phyloP scores from a whole-genome alignment of 2,888 invertebrate species.

The Caenorhabditis sp. region DNA sequence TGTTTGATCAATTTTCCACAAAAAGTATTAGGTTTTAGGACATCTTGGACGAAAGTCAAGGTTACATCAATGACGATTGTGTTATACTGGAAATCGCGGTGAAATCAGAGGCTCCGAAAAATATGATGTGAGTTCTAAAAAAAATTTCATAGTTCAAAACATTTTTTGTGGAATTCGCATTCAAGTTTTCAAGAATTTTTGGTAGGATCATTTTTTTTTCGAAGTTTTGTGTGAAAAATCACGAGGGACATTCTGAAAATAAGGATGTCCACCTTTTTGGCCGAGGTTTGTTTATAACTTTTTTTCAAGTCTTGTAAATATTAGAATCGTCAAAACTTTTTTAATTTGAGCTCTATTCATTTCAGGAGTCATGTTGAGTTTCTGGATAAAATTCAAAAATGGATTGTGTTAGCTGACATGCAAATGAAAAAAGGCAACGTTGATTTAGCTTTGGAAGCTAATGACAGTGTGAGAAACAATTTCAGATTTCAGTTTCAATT shows the following conservation, averaged over 20 bases:
- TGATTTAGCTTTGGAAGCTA: slow-evolving; percentile 69
- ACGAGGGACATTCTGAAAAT: too few relatives aligned
- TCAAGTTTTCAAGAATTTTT: too few relatives aligned
- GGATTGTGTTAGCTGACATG: slow-evolving; percentile 69
- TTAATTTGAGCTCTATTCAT: too few relatives aligned
- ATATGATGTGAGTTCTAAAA: slow-evolving; percentile 73
- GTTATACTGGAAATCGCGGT: slow-evolving; percentile 83
- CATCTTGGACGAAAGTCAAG: slow-evolving; percentile 88
- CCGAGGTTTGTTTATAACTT: too few relatives aligned
- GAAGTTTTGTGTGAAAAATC: too few relatives aligned
- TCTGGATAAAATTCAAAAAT: slow-evolving; percentile 68
- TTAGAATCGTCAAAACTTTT: too few relatives aligned
- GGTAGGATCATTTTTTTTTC: too few relatives aligned
- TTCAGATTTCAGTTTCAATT: not conserved
- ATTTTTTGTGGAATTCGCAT: too few relatives aligned
- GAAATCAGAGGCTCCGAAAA: slow-evolving; percentile 76
- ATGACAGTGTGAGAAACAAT: slow-evolving; percentile 30
- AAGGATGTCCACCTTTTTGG: too few relatives aligned
- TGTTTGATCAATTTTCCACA: not conserved
- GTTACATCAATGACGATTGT: slow-evolving; percentile 86
- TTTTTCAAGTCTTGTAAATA: too few relatives aligned
- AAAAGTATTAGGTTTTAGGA: slow-evolving; percentile 73
- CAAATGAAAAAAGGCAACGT: slow-evolving; percentile 66
- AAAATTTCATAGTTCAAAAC: not conserved
- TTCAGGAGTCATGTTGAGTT: slow-evolving; percentile 66